Percentiles rank a stretch among this genome's conserved stretches.
Conservation (phyloP, 1,140 invertebrate genomes). For the Scaptodrosophila lebanonensis region DNA sequence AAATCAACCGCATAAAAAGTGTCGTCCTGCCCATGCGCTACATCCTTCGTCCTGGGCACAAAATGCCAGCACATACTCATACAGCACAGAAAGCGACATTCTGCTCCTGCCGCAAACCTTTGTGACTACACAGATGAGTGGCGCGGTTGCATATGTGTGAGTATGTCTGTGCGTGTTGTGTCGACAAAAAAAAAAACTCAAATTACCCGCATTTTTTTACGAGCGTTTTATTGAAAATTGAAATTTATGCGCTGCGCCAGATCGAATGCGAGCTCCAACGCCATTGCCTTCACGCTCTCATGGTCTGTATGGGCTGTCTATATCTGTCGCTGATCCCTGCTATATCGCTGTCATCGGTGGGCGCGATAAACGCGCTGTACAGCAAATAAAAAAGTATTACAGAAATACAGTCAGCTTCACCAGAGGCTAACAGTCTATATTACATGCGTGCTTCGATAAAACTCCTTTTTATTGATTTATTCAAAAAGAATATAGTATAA, state of each 20-base stretch:
- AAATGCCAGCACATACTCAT: conserved; percentile 22
- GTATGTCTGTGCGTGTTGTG: conserved; percentile 4
- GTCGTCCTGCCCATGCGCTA: conserved; percentile 19
- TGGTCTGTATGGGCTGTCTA: conserved; percentile 34
- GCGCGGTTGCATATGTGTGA: conserved; percentile 14
- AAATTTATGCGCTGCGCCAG: conserved; percentile 59
- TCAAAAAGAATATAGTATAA: too few relatives aligned
- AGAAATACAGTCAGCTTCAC: too few relatives aligned
- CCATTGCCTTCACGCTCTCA: too few relatives aligned
- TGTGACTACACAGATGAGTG: conserved; percentile 7
- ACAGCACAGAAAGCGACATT: too few relatives aligned
- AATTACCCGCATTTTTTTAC: conserved; percentile 74
- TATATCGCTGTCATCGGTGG: conserved; percentile 65
- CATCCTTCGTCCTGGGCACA: conserved; percentile 12
- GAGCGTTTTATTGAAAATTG: conserved; percentile 55
- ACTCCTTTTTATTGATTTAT: not conserved
- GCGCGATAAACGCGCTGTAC: conserved; percentile 33
- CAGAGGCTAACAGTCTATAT: too few relatives aligned
- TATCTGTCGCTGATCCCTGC: conserved; percentile 44
- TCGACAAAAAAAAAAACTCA: conserved; percentile 39
- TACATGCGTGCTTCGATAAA: conserved; percentile 4
- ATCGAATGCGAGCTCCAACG: too few relatives aligned
- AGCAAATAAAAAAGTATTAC: too few relatives aligned
- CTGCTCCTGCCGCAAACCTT: too few relatives aligned
- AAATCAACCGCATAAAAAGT: conserved; percentile 67